Conservation (phyloP, 2,113 vertebrate genomes). For the Hemiprocne comata region DNA sequence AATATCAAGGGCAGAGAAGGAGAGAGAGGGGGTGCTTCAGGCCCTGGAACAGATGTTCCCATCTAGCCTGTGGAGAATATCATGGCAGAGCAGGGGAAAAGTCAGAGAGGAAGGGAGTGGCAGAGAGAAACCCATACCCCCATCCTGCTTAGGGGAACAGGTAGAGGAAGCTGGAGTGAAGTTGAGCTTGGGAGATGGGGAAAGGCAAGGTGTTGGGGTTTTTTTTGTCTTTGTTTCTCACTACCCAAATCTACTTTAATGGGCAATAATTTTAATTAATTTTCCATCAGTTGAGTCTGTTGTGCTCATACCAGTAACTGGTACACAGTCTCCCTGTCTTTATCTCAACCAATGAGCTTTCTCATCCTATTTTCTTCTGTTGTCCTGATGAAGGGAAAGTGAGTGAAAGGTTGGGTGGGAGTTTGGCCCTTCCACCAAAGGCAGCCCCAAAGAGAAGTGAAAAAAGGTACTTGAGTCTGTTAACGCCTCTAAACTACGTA, state of each 20-base stretch:
- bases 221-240: neutral
- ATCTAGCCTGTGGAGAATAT: neutral
- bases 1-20: neutral
- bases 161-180: neutral
- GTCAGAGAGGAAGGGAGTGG: neutral
- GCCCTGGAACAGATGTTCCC: neutral
- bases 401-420: neutral
- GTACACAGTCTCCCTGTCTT: neutral
- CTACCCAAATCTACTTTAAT: neutral
- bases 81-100: neutral
- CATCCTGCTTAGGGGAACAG: neutral
- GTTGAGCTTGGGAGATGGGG: neutral
- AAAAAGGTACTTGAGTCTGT: neutral
- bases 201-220: neutral
- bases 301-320: neutral
- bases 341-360: neutral
- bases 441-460: accelerated
- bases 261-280: neutral
- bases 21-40: neutral
- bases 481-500: slow-evolving; percentile 72
- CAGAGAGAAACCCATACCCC: neutral
- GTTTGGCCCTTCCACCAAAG: neutral
- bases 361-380: neutral
- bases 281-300: neutral
- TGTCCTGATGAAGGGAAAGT: neutral